These are phyloP conservation scores for Trissolcus basalis DNA, from an alignment of 1,140 invertebrate species.

Conservation along the genomic window DNA sequence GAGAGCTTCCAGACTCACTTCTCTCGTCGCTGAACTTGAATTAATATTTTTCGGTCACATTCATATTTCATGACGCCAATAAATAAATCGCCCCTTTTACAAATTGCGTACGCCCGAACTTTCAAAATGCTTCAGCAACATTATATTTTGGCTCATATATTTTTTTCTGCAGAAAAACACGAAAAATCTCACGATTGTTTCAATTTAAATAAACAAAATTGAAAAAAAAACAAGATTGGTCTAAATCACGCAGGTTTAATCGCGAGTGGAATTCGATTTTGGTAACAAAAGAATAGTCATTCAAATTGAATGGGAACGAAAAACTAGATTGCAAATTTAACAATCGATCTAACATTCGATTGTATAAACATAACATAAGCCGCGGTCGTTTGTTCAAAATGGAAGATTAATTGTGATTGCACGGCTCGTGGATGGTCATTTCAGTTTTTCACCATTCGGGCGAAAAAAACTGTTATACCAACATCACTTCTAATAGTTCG, in stretches of 20 bases:
- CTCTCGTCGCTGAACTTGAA: slow-evolving; percentile 20
- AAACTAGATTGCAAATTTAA: neutral
- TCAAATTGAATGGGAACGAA: neutral
- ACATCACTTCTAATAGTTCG: too few relatives aligned
- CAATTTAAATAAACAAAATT: too few relatives aligned
- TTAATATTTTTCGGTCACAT: slow-evolving; percentile 42
- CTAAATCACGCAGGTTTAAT: too few relatives aligned
- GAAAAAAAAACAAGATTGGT: too few relatives aligned
- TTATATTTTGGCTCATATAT: too few relatives aligned
- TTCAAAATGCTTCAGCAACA: neutral
- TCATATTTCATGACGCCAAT: slow-evolving; percentile 37
- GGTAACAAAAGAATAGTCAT: too few relatives aligned
- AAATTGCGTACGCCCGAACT: neutral
- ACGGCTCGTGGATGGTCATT: neutral
- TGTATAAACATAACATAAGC: neutral
- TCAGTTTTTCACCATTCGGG: too few relatives aligned
- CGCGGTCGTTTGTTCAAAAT: slow-evolving; percentile 1
- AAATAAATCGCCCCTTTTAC: slow-evolving; percentile 10
- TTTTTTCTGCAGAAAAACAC: too few relatives aligned
- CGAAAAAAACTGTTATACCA: too few relatives aligned
- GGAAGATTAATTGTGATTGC: neutral
- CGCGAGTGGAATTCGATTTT: too few relatives aligned
- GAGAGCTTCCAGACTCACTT: slow-evolving; percentile 33
- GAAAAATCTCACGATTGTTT: too few relatives aligned
- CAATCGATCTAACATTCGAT: neutral